phyloP scores from a whole-genome alignment of 2,888 invertebrate genomes.

The Plebejus anna region DNA sequence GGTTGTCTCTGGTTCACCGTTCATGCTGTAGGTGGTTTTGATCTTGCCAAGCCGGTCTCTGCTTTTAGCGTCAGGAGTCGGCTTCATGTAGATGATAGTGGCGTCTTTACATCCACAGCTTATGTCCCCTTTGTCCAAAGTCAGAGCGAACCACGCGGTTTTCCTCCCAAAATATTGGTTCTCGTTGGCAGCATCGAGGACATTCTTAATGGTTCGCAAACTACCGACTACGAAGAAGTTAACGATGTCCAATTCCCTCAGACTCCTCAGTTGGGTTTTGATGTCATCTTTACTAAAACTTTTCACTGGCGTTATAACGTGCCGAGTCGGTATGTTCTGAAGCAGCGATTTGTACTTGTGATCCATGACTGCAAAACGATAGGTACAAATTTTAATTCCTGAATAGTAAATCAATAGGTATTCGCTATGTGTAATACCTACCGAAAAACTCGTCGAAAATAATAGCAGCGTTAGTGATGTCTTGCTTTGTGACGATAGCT shows the following conservation, averaged over 20 bases:
- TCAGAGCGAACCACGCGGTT: constrained; percentile 92
- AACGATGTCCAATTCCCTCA: constrained; percentile 90
- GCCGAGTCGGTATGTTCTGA: constrained; percentile 93
- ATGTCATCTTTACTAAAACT: constrained; percentile 81
- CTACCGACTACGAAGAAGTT: constrained; percentile 93
- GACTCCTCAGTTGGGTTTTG: constrained; percentile 84
- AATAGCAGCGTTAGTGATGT: constrained; percentile 95
- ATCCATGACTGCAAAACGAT: constrained; percentile 86
- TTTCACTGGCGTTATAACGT: constrained; percentile 87
- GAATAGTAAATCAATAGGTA: background rate
- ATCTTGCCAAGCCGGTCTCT: constrained; percentile 85
- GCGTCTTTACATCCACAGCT: constrained; percentile 88
- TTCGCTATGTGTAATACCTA: constrained; percentile 54
- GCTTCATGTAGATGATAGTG: constrained; percentile 86
- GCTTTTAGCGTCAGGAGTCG: constrained; percentile 83
- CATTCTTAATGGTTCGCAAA: constrained; percentile 83
- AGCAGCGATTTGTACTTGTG: constrained; percentile 95
- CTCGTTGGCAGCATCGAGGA: constrained; percentile 85
- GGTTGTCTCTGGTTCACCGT: constrained; percentile 86
- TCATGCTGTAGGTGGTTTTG: constrained; percentile 85
- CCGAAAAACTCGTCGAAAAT: constrained; percentile 93
- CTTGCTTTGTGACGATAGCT: constrained; percentile 88
- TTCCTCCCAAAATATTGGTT: constrained; percentile 90
- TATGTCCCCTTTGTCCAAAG: constrained; percentile 86
- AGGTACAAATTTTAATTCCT: constrained; percentile 34